Evolutionary conservation across 2,888 invertebrate genomes (phyloP).

Genomic region (Lasioglossum villosulum): DNA sequence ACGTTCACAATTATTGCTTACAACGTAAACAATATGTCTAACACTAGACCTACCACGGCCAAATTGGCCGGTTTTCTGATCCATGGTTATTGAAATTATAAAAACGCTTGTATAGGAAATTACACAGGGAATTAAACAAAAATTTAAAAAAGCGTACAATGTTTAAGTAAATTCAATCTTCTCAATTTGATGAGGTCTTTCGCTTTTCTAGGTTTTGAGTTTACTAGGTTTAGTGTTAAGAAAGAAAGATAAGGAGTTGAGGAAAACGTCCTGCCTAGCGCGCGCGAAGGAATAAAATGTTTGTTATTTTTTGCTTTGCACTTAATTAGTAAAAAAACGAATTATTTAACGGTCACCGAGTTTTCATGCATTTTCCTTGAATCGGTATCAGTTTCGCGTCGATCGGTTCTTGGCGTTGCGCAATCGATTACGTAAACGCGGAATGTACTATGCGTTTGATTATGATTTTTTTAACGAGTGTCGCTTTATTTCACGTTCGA

Average conservation of each 20-base stretch:
- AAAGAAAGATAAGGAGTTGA: background rate
- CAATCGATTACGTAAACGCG: slow-evolving; percentile 53
- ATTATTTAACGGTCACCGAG: slow-evolving; percentile 3
- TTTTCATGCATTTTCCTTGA: background rate
- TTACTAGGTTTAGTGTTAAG: too few relatives aligned
- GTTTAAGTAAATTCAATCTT: too few relatives aligned
- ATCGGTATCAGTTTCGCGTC: background rate
- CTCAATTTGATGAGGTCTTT: too few relatives aligned
- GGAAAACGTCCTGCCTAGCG: background rate
- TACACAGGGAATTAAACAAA: too few relatives aligned
- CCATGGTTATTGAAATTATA: too few relatives aligned
- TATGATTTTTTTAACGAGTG: slow-evolving; percentile 32
- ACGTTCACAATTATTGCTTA: background rate
- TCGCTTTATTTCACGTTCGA: background rate
- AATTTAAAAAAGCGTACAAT: too few relatives aligned
- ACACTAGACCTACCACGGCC: too few relatives aligned
- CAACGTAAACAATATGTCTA: background rate
- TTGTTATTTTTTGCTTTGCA: background rate
- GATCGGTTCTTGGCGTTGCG: slow-evolving; percentile 38
- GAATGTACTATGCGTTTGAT: slow-evolving; percentile 44
- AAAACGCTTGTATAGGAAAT: too few relatives aligned
- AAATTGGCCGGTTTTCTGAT: too few relatives aligned
- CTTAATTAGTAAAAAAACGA: background rate
- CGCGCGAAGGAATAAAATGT: background rate
- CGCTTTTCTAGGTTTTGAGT: too few relatives aligned